Conservation (phyloP, 2,113 vertebrate species). For the Sinocyclocheilus rhinocerous region DNA sequence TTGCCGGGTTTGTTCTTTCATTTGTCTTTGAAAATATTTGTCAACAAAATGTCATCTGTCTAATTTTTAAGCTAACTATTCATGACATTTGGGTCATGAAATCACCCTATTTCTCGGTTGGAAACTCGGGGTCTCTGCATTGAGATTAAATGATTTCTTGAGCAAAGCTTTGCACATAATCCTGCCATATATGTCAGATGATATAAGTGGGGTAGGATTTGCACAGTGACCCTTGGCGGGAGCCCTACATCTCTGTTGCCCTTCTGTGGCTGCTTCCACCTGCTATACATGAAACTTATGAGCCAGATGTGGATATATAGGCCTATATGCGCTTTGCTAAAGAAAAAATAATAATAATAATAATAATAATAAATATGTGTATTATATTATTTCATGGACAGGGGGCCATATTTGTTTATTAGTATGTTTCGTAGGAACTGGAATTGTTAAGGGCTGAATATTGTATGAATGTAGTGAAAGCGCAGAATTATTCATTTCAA, state of each 20-base stretch:
- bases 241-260: slow-evolving; percentile 45
- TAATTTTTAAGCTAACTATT: slow-evolving; percentile 42
- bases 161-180: slow-evolving; percentile 49
- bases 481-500: slow-evolving; percentile 8
- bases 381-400: slow-evolving; percentile 45
- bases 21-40: background rate
- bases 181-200: slow-evolving; percentile 53
- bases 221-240: slow-evolving; percentile 71
- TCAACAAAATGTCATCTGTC: slow-evolving; percentile 38
- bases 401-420: background rate
- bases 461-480: slow-evolving; percentile 12
- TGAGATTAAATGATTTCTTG: slow-evolving; percentile 50
- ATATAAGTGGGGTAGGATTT: slow-evolving; percentile 62
- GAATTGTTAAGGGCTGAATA: background rate
- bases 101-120: slow-evolving; percentile 30
- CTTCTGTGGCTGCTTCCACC: slow-evolving; percentile 67
- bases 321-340: background rate
- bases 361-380: too few relatives aligned
- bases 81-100: slow-evolving; percentile 50
- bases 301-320: background rate
- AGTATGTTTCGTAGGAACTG: background rate
- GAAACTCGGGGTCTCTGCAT: slow-evolving; percentile 19
- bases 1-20: slow-evolving; percentile 4
- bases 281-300: slow-evolving; percentile 45
- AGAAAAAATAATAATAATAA: too few relatives aligned